Evolutionary conservation across 2,888 invertebrate genomes (phyloP).

Genomic region (Nebria salina): DNA sequence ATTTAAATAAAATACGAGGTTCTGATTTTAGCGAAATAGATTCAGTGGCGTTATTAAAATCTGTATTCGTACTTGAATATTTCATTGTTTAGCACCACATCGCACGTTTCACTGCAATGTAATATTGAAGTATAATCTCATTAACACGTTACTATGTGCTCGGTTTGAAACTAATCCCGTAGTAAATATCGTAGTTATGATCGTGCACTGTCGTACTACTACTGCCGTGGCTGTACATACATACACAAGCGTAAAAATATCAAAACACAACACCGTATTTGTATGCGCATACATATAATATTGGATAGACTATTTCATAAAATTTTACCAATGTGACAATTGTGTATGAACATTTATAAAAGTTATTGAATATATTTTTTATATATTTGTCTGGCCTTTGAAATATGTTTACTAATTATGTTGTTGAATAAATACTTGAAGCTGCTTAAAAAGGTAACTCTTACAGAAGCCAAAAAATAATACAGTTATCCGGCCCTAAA

Average conservation of each 20-base stretch:
- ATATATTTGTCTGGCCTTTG: no score
- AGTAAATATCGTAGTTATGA: constrained; percentile 34
- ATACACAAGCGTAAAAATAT: neutral
- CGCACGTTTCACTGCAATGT: constrained; percentile 39
- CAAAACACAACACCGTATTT: neutral
- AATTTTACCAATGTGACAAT: neutral
- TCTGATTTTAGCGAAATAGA: constrained; percentile 3
- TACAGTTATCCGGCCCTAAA: no score
- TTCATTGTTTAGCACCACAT: constrained; percentile 37
- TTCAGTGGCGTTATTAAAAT: constrained; percentile 37
- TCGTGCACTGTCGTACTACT: neutral
- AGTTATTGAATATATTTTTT: no score
- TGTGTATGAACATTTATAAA: neutral
- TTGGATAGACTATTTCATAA: neutral
- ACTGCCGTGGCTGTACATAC: neutral
- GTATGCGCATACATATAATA: neutral
- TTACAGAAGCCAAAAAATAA: no score
- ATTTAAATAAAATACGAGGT: neutral
- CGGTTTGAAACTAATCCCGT: constrained; percentile 42
- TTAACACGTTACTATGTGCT: constrained; percentile 46
- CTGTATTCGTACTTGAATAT: constrained; percentile 40
- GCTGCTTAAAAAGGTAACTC: no score
- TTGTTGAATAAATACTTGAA: no score
- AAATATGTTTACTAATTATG: no score
- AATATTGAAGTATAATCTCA: constrained; percentile 46